phyloP scores from a whole-genome alignment of 2,113 vertebrate species.

The Laterallus jamaicensis region DNA sequence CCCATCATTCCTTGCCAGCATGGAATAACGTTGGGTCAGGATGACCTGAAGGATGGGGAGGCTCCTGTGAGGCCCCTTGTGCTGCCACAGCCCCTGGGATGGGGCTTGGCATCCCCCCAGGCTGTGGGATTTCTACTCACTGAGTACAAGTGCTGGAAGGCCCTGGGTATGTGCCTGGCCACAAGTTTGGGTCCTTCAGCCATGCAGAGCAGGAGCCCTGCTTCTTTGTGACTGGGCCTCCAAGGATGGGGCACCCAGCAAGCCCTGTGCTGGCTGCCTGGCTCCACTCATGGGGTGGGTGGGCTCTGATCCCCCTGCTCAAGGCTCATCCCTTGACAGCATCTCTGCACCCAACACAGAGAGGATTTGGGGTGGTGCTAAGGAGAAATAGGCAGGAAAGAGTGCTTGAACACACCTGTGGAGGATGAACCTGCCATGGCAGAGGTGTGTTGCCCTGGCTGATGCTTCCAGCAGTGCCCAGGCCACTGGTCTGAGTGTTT shows the following conservation, averaged over 20 bases:
- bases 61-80: neutral
- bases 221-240: fast-evolving
- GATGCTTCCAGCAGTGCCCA: neutral
- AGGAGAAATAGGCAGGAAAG: neutral
- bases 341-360: fast-evolving
- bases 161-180: neutral
- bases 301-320: neutral
- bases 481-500: neutral
- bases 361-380: no score
- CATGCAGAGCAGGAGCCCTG: fast-evolving
- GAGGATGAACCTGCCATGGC: neutral
- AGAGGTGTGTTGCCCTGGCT: neutral
- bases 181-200: no score
- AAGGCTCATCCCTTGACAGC: fast-evolving
- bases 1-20: neutral
- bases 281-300: fast-evolving
- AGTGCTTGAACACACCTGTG: fast-evolving
- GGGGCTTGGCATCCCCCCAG: fast-evolving
- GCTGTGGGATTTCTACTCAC: fast-evolving
- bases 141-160: fast-evolving
- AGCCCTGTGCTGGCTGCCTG: fast-evolving
- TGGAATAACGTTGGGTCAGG: neutral
- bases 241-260: neutral
- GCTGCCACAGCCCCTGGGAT: neutral
- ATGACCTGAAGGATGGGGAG: fast-evolving